Evolutionary conservation across 2,113 vertebrate species (phyloP).

Genomic region (Chaetodon trifascialis): DNA sequence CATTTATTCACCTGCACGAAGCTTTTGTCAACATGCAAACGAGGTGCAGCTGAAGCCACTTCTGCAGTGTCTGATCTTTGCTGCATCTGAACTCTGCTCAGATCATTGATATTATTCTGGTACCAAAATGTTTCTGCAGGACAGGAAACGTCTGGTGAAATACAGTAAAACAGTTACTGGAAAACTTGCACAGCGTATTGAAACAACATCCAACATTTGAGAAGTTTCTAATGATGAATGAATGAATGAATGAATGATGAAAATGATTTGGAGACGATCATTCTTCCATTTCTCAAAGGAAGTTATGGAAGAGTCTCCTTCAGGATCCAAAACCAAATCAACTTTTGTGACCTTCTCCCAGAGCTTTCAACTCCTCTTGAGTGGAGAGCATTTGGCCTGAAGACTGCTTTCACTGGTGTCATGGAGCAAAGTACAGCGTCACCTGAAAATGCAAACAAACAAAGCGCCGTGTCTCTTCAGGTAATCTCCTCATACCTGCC

Average conservation of each 20-base stretch:
- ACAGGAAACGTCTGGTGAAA: too few species aligned
- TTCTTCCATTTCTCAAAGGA: too few species aligned
- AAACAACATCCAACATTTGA: background rate
- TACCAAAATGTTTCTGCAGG: background rate
- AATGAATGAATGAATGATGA: too few species aligned
- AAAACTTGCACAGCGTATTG: background rate
- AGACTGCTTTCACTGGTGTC: background rate
- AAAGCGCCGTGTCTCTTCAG: background rate
- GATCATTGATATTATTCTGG: too few species aligned
- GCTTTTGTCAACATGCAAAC: too few species aligned
- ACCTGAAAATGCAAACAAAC: background rate
- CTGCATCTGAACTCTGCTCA: background rate
- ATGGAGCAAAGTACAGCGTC: background rate
- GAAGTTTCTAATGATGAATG: too few species aligned
- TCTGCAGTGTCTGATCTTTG: background rate
- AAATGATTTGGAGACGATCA: too few species aligned
- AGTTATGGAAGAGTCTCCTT: background rate
- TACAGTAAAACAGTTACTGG: background rate
- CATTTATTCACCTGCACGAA: background rate
- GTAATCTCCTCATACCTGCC: background rate
- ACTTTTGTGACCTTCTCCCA: background rate
- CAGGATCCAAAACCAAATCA: background rate
- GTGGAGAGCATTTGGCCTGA: background rate
- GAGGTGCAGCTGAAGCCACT: background rate
- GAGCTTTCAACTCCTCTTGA: background rate